phyloP scores from a whole-genome alignment of 2,113 vertebrate species.

The Charadrius vociferus region DNA sequence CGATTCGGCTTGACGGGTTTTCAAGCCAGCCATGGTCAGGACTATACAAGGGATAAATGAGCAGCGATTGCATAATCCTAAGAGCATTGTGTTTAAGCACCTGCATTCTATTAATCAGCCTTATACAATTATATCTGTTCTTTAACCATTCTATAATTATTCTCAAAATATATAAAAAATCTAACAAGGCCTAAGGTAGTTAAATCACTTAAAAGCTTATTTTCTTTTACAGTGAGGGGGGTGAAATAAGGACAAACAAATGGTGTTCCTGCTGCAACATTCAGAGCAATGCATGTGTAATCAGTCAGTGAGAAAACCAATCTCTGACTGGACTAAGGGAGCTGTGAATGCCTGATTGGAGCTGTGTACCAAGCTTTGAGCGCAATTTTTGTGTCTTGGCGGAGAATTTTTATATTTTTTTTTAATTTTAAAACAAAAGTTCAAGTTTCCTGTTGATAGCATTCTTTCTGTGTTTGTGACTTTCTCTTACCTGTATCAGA shows the following conservation, averaged over 20 bases:
- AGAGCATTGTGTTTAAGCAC: too few relatives aligned
- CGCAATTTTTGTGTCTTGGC: not conserved
- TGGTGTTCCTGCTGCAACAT: not conserved
- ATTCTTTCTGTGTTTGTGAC: not conserved
- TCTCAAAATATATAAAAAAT: too few relatives aligned
- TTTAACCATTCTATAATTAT: too few relatives aligned
- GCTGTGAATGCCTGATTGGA: not conserved
- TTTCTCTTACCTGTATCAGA: not conserved
- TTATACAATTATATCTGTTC: too few relatives aligned
- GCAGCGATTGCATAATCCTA: too few relatives aligned
- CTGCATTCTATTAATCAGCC: too few relatives aligned
- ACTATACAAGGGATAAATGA: too few relatives aligned
- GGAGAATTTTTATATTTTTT: not conserved
- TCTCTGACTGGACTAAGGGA: not conserved
- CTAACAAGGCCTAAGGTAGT: too few relatives aligned
- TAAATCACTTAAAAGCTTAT: too few relatives aligned
- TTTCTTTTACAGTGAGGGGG: not conserved
- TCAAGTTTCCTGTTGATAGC: fast-evolving
- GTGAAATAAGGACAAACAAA: not conserved
- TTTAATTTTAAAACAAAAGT: not conserved
- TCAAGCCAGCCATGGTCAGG: too few relatives aligned
- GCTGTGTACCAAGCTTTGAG: not conserved
- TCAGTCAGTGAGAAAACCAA: not conserved
- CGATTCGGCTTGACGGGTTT: too few relatives aligned
- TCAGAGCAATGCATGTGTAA: not conserved